phyloP scores from a whole-genome alignment of 2,797 vertebrate genomes.

The Nyctalus aviator region DNA sequence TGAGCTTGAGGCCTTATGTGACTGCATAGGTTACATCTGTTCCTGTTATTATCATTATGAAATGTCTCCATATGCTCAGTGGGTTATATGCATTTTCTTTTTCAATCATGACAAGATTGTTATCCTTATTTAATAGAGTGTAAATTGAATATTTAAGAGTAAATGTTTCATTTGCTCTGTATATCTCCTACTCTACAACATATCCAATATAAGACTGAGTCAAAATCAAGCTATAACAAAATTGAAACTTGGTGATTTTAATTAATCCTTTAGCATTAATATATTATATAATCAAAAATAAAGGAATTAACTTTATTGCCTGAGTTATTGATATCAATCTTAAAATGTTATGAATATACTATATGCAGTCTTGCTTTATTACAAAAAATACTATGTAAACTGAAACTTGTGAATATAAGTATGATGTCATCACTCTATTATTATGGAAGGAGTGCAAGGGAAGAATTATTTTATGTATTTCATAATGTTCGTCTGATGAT shows the following conservation, averaged over 20 bases:
- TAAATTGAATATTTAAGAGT: background rate
- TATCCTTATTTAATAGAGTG: background rate
- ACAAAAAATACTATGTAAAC: background rate
- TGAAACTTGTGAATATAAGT: background rate
- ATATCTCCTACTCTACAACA: background rate
- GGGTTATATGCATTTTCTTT: background rate
- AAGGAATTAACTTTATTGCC: background rate
- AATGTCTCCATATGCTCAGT: background rate
- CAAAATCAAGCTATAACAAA: slow-evolving; percentile 9
- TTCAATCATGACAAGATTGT: background rate
- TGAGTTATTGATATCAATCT: background rate
- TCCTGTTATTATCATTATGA: background rate
- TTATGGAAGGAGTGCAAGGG: background rate
- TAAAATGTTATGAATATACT: background rate
- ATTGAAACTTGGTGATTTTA: background rate
- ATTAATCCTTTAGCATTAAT: background rate
- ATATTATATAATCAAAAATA: background rate
- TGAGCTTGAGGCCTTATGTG: background rate
- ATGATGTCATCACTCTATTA: background rate
- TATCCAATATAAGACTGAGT: background rate
- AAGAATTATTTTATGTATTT: background rate
- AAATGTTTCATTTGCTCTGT: background rate
- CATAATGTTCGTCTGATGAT: background rate
- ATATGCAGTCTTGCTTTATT: background rate
- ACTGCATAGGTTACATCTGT: background rate